Conservation (phyloP, 2,888 invertebrate species). For the Pharmacophagus antenor region DNA sequence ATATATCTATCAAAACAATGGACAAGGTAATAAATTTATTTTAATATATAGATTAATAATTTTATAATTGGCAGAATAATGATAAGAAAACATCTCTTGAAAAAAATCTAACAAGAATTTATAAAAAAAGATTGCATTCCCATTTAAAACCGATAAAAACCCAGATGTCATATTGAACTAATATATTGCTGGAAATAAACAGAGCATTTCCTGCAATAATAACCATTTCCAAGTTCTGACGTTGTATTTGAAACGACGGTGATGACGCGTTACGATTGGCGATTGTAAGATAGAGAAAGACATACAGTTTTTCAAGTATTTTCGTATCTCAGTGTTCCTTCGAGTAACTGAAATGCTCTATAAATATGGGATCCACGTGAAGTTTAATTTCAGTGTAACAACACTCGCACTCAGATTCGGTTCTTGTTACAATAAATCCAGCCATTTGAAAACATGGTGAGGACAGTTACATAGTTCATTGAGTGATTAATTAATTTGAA, state of each 20-base stretch:
- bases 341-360: constrained; percentile 59
- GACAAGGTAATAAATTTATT: no score
- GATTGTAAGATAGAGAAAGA: constrained; percentile 48
- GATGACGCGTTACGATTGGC: constrained; percentile 36
- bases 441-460: constrained; percentile 68
- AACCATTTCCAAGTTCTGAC: constrained; percentile 50
- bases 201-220: constrained; percentile 47
- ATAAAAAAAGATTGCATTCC: constrained; percentile 1
- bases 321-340: constrained; percentile 67
- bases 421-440: constrained; percentile 74
- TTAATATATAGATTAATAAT: no score
- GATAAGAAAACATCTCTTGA: no score
- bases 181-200: constrained; percentile 50
- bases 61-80: no score
- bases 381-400: constrained; percentile 75
- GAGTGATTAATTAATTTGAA: constrained; percentile 13
- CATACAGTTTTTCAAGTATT: constrained; percentile 74
- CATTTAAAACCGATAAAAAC: constrained; percentile 26
- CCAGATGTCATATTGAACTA: constrained; percentile 35
- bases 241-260: constrained; percentile 40
- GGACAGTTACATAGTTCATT: constrained; percentile 40
- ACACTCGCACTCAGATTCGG: constrained; percentile 79
- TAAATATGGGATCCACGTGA: constrained; percentile 74
- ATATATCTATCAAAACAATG: no score
- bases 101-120: no score